Evolutionary conservation across 1,140 invertebrate species (phyloP), one percentile per base, ranked within the genome.

Genomic region (Coelopa frigida): DNA sequence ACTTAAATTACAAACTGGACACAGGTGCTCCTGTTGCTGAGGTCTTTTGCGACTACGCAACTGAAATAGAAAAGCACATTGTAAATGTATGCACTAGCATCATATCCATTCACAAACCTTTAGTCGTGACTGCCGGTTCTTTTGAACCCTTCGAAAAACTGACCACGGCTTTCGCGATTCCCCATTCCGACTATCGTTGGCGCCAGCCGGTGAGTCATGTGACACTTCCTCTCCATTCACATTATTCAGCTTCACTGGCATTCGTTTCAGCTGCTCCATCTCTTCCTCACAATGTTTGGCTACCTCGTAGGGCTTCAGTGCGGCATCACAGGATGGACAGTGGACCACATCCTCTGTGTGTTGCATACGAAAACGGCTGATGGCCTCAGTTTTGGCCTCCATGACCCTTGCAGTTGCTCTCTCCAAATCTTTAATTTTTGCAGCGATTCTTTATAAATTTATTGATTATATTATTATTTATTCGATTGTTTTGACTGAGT

Each of bases 321-420:
- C 85, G 10, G 83, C 74, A 39, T 86, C 81, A 73, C 87, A 91
- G 6, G 85, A 82, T 12, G 87, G 87, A 70, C 87, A 90, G 14
- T 50, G 32, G 18, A 64, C 53, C 14, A 62, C 57, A 35, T 60
- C 79, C 33, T 65, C 47, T 18, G 6, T n/a, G n/a, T 59, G 26
- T 61, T 38, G 26, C 82, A 18, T 77, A 76, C 5, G 80, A 78
- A 54, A 85, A 80, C 55, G 58, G 27, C 49, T 63, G 53, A 54
- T 71, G 58, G 50, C 52, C 61, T 58, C 71, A 55, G 50, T 61
- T 58, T 55, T 70, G 46, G 57, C n/a, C n/a, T n/a, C n/a, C n/a
- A n/a, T n/a, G n/a, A n/a, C n/a, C n/a, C n/a, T n/a, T n/a, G n/a
- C n/a, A n/a, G n/a, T n/a, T n/a, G n/a, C n/a, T n/a, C n/a, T n/a